Evolutionary conservation across 2,888 invertebrate species (phyloP).

Genomic region (Caenorhabditis sp.): DNA sequence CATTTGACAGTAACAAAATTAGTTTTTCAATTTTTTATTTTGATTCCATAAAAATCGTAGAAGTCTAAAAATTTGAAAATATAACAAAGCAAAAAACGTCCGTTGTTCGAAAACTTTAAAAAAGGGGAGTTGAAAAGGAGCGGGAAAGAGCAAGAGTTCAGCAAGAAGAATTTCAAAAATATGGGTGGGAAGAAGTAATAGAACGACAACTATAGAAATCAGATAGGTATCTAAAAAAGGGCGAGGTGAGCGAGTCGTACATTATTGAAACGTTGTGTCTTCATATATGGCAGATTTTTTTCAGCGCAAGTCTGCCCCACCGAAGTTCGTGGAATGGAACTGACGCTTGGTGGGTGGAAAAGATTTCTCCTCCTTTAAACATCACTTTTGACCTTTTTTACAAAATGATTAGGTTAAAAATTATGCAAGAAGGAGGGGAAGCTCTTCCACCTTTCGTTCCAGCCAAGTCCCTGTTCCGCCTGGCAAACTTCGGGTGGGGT

Average conservation of each 20-base stretch:
- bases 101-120: slow-evolving; percentile 27
- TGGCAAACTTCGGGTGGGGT: too few species aligned
- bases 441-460: too few species aligned
- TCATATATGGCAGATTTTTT: too few species aligned
- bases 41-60: neutral
- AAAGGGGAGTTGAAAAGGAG: neutral
- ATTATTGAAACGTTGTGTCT: slow-evolving; percentile 9
- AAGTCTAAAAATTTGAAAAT: slow-evolving; percentile 27
- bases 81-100: slow-evolving; percentile 25
- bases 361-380: too few species aligned
- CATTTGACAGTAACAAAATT: neutral
- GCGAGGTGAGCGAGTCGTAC: neutral
- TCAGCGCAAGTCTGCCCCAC: too few species aligned
- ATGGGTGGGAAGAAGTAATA: slow-evolving; percentile 16
- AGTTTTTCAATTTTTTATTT: slow-evolving; percentile 19
- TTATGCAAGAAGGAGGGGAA: too few species aligned
- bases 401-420: too few species aligned
- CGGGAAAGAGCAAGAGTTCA: slow-evolving; percentile 31
- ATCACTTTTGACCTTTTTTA: too few species aligned
- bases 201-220: slow-evolving; percentile 23
- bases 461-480: too few species aligned
- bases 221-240: slow-evolving; percentile 14
- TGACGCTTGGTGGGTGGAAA: too few species aligned
- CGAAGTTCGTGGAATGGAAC: too few species aligned
- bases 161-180: slow-evolving; percentile 9